Base-by-base conservation (phyloP, 2,797 vertebrate genomes). In the Rousettus madagascariensis region DNA sequence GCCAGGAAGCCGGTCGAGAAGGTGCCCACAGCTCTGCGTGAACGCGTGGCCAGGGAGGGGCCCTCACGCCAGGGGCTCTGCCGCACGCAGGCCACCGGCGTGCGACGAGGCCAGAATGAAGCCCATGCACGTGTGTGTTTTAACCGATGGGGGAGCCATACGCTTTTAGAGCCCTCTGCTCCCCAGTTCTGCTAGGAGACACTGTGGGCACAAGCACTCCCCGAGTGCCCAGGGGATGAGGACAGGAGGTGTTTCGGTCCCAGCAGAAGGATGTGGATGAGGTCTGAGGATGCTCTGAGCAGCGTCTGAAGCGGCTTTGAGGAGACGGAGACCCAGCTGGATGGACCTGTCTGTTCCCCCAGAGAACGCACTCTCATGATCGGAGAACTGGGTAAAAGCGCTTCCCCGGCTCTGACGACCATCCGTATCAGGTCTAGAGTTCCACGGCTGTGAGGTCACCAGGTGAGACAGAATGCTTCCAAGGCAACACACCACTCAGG, bases 21-120 rank as follows among this genome's bases (percentile, higher is more conserved):
- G 24, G 16, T 38, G 6, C 20, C 36, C 6, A 0, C 0, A 0
- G 20, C 3, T 3, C n/a, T 10, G 3, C 5, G 33, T 51, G 46
- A 51, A 51, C 5, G 59, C 24, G 51, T 22, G 19, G 9, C 2
- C 22, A 28, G 38, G 26, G 10, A 36, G 38, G 26, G 1, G 2
- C 8, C 41, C 2, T 0, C 6, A n/a, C 15, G 2, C 33, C 69
- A 55, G 51, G 4, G 5, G 2, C 36, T 72, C 28, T 85, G 43
- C 59, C 33, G 15, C 13, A 10, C 0, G 8, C 6, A 28, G 72
- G 46, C 20, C 17, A 19, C 10, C 5, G 6, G 55, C 41, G 36
- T 1, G 20, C 65, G 53, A 55, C 24, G 5, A 8, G 46, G 84
- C 72, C 57, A 59, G 11, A 74, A 41, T 38, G 13, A 71, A 28